A percentile compares a stretch with the other conserved stretches of the same genome.
Evolutionary conservation across 2,888 invertebrate genomes (phyloP).

Genomic region (Adela reaumurella): DNA sequence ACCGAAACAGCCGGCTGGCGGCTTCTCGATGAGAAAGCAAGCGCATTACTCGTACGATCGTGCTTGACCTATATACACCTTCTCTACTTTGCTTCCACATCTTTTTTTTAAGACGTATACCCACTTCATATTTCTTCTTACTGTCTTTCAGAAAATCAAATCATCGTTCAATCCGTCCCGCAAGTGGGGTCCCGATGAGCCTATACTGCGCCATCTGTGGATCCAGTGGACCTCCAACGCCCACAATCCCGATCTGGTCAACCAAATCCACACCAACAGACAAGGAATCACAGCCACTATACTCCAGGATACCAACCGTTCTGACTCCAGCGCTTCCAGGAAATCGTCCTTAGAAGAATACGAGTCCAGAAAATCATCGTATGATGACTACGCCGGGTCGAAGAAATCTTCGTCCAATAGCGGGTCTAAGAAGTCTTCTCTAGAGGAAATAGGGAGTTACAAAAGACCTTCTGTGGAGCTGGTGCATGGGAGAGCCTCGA

Average conservation of each 20-base stretch:
- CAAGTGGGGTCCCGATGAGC: slow-evolving; percentile 46
- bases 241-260: background rate
- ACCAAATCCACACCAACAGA: background rate
- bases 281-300: background rate
- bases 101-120: too few relatives aligned
- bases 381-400: background rate
- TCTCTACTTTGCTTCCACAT: too few relatives aligned
- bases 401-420: background rate
- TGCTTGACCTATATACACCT: too few relatives aligned
- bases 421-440: too few relatives aligned
- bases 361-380: background rate
- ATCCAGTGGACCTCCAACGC: background rate
- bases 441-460: too few relatives aligned
- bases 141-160: slow-evolving; percentile 33
- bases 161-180: slow-evolving; percentile 37
- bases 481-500: too few relatives aligned
- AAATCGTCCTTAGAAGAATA: background rate
- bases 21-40: too few relatives aligned
- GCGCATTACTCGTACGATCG: too few relatives aligned
- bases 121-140: slow-evolving; percentile 8
- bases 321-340: background rate
- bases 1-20: too few relatives aligned
- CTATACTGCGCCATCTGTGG: slow-evolving; percentile 45
- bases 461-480: too few relatives aligned
- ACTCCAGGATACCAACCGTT: background rate